phyloP scores from a whole-genome alignment of 2,113 vertebrate genomes.

The Crotalus viridis region DNA sequence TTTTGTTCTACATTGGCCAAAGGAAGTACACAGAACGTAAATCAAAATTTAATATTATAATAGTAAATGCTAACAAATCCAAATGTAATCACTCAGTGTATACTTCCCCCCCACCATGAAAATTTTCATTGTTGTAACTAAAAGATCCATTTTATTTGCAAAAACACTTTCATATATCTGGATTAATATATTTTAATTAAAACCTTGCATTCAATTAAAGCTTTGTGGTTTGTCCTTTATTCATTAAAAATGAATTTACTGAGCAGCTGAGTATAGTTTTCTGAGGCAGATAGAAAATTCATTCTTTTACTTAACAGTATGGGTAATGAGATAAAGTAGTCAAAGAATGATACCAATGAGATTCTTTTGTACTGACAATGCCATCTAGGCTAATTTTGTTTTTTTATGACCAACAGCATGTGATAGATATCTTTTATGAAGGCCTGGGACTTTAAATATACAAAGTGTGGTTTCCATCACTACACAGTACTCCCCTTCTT shows the following conservation, averaged over 20 bases:
- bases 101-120: background rate
- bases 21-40: slow-evolving; percentile 13
- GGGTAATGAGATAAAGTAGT: background rate
- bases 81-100: slow-evolving; percentile 14
- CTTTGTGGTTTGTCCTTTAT: background rate
- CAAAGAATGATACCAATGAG: background rate
- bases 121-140: background rate
- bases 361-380: background rate
- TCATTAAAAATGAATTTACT: background rate
- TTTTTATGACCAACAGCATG: background rate
- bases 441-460: background rate
- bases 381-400: background rate
- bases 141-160: background rate
- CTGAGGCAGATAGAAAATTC: accelerated
- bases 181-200: background rate
- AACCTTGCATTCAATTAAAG: background rate
- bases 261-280: background rate
- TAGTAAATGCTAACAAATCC: slow-evolving; percentile 18
- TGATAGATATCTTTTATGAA: background rate
- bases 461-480: background rate
- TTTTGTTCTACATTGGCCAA: background rate
- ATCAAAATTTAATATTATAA: slow-evolving; percentile 3
- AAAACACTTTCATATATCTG: background rate
- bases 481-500: background rate
- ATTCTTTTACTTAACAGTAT: background rate